Percentiles rank a stretch among this genome's conserved stretches.
Evolutionary conservation across 2,888 invertebrate species (phyloP).

Genomic region (Deilephila elpenor): DNA sequence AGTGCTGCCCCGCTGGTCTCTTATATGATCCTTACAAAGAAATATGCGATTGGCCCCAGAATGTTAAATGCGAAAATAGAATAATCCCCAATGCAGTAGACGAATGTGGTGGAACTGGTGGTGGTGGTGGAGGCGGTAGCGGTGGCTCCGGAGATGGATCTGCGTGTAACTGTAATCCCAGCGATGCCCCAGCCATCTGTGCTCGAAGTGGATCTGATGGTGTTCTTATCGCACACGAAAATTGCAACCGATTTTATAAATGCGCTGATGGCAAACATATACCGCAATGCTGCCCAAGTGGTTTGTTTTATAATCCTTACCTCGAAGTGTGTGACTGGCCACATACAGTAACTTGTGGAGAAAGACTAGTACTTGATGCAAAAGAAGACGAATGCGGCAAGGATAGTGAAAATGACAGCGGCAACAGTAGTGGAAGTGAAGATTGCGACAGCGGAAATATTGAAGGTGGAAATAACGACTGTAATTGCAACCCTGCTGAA

Average conservation of each 20-base stretch:
- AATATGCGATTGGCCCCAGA: slow-evolving; percentile 51
- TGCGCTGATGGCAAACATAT: slow-evolving; percentile 40
- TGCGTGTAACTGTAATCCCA: slow-evolving; percentile 42
- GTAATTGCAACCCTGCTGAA: slow-evolving; percentile 38
- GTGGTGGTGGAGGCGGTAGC: slow-evolving; percentile 35
- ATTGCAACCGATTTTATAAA: slow-evolving; percentile 55
- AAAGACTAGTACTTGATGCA: too few species aligned
- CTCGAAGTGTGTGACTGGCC: too few species aligned
- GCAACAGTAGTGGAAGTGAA: slow-evolving; percentile 8
- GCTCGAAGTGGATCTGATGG: slow-evolving; percentile 47
- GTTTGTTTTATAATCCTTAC: too few species aligned
- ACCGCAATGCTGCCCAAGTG: slow-evolving; percentile 24
- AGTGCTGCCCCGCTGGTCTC: slow-evolving; percentile 41
- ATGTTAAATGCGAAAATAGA: slow-evolving; percentile 50
- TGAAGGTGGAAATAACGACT: slow-evolving; percentile 30
- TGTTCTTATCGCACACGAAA: slow-evolving; percentile 53
- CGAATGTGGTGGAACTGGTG: slow-evolving; percentile 30
- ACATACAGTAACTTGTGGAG: too few species aligned
- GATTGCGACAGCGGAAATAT: background rate
- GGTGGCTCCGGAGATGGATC: slow-evolving; percentile 27
- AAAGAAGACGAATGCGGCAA: slow-evolving; percentile 9
- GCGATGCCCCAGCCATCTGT: slow-evolving; percentile 48
- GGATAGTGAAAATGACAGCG: slow-evolving; percentile 28
- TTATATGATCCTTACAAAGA: slow-evolving; percentile 45
- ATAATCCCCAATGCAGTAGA: too few species aligned